Percentiles rank a stretch among this genome's conserved stretches.
phyloP scores from a whole-genome alignment of 2,888 invertebrate species.

The Hemistola chrysoprasaria region DNA sequence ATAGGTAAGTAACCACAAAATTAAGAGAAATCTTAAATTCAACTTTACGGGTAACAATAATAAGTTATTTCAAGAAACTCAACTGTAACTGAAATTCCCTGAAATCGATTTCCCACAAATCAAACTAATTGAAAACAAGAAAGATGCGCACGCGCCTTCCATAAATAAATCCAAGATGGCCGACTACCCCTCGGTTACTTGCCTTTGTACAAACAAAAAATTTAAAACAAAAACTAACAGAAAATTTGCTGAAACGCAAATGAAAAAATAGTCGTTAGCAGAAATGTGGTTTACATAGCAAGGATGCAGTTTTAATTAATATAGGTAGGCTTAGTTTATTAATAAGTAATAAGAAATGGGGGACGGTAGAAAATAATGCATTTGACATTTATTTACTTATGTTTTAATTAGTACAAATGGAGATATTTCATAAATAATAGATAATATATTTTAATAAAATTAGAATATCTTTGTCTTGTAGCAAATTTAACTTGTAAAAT shows the following conservation, averaged over 20 bases:
- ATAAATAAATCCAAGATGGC: constrained; percentile 52
- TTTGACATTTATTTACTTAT: too few species aligned
- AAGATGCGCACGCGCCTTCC: constrained; percentile 45
- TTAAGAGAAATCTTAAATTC: too few species aligned
- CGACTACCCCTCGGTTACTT: constrained; percentile 40
- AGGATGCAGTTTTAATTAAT: too few species aligned
- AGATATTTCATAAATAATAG: too few species aligned
- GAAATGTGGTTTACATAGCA: constrained; percentile 15
- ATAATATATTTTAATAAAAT: too few species aligned
- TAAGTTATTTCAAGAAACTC: constrained; percentile 8
- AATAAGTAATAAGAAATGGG: not conserved
- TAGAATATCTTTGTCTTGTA: too few species aligned
- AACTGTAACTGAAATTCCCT: constrained; percentile 33
- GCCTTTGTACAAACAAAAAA: constrained; percentile 41
- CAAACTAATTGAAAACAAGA: constrained; percentile 55
- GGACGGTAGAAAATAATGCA: too few species aligned
- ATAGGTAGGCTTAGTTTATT: constrained; percentile 3
- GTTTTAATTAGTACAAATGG: too few species aligned
- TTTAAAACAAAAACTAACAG: constrained; percentile 25
- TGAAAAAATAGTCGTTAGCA: constrained; percentile 22
- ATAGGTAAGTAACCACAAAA: too few species aligned
- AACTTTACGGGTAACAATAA: not conserved
- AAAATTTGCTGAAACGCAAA: constrained; percentile 18
- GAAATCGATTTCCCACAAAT: constrained; percentile 58
- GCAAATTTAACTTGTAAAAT: too few species aligned